Conservation (phyloP, 92 coral and sea anemone genomes). For the Palythoa caribaeorum region DNA sequence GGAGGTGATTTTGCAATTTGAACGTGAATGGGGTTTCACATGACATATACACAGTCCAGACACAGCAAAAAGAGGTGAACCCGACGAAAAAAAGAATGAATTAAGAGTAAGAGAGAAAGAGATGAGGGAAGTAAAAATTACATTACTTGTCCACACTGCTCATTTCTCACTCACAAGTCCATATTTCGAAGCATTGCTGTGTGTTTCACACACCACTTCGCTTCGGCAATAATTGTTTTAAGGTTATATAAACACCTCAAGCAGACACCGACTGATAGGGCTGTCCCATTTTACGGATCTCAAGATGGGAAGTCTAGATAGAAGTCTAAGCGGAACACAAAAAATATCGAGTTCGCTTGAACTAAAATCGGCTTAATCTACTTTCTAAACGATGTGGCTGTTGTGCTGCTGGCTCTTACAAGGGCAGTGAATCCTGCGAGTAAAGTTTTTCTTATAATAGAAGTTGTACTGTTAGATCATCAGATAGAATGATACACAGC, state of each 20-base stretch:
- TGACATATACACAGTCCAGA: conserved; percentile 24
- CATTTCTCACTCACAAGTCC: background rate
- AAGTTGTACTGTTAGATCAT: no score
- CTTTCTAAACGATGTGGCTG: background rate
- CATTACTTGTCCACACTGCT: no score
- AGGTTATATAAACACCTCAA: background rate
- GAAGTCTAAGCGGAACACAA: no score
- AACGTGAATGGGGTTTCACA: conserved; percentile 42
- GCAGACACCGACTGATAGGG: background rate
- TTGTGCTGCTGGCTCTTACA: background rate
- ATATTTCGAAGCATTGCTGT: background rate
- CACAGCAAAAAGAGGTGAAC: background rate
- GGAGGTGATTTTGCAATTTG: conserved; percentile 39
- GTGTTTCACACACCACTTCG: no score
- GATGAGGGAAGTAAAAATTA: background rate
- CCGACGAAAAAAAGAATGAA: background rate
- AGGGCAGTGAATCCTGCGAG: background rate
- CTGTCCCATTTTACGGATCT: no score
- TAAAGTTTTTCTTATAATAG: background rate
- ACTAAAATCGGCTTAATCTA: background rate
- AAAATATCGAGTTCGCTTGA: background rate
- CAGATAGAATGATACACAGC: no score
- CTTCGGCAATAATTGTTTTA: background rate
- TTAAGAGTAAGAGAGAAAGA: background rate
- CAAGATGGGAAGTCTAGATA: no score